Evolutionary conservation across 2,888 invertebrate species (phyloP), one percentile per base, ranked within the genome.

Genomic region (Byasa hedistus): DNA sequence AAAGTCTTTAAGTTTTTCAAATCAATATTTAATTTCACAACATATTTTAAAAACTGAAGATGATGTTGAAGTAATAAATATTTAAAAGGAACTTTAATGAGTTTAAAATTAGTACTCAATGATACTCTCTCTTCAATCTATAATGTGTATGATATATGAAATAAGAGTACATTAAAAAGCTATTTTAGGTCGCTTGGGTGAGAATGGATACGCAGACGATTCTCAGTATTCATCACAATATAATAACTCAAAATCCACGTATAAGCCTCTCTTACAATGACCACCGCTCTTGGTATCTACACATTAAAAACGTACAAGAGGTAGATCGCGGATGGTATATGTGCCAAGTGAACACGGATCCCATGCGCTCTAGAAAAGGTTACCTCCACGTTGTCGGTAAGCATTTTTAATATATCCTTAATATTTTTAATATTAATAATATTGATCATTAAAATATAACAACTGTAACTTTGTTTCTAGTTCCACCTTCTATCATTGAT

Each of bases 311-410:
- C 79, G 97, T 96, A 48, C 96, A 97, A 80, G 97, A 97, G 85
- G 94, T 94, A 52, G 97, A 97, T 87, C 94, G 97, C 8, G 97
- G 97, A 66, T 97, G 96, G 97, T 97, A 94, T 79, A 97, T 97
- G 97, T 97, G 97, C 82, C 97, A 97, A 87, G 95, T 98, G 73
- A 97, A 98, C 87, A 97, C 97, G 1, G 97, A 97, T 87, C 97
- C 97, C 23, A 98, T 98, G 97, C 93, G 97, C 72, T 96, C 96
- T 66, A 93, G 96, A 68, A 96, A 97, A 81, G 97, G 97, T 68
- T 98, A 97, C 82, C 92, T 98, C 39, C 97, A 97, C 93, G 97
- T 98, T 73, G 96, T 97, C 55, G 97, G 97, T 97, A 83, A 94
- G 95, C 8, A 27, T 17, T 93, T 62, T 54, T 44, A 22, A 22